Percentiles rank a stretch among this genome's conserved stretches.
Conservation (phyloP, 2,888 invertebrate species). For the Coleophora deauratella region DNA sequence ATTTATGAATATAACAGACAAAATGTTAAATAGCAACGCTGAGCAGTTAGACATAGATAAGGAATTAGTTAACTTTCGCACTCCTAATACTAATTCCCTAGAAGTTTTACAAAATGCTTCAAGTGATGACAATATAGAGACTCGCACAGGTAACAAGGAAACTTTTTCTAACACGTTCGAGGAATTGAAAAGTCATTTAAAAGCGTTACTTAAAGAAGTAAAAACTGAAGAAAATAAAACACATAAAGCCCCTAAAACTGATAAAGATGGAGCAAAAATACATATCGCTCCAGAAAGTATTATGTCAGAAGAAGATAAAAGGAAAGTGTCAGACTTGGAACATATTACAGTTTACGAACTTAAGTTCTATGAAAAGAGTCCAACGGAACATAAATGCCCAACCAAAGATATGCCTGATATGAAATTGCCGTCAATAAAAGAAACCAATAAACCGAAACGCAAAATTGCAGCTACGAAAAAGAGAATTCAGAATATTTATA, state of each 20-base stretch:
- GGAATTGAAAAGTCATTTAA: conserved; percentile 50
- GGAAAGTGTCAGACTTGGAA: conserved; percentile 50
- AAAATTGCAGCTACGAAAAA: conserved; percentile 36
- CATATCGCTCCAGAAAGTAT: conserved; percentile 27
- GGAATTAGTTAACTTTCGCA: conserved; percentile 43
- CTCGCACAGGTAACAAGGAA: conserved; percentile 19
- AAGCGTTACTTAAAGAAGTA: conserved; percentile 37
- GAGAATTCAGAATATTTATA: conserved; percentile 37
- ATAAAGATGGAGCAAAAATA: too few relatives aligned
- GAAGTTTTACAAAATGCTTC: conserved; percentile 39
- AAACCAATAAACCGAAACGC: conserved; percentile 40
- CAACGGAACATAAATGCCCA: conserved; percentile 2
- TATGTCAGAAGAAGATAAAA: conserved; percentile 22
- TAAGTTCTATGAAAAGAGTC: conserved; percentile 34
- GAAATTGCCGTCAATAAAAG: conserved; percentile 50
- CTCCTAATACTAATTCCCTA: conserved; percentile 55
- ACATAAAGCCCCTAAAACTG: conserved; percentile 24
- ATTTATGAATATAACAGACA: conserved; percentile 57
- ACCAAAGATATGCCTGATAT: conserved; percentile 22
- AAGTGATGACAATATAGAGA: conserved; percentile 12
- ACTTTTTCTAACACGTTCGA: conserved; percentile 47
- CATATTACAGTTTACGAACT: conserved; percentile 57
- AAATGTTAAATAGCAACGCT: conserved; percentile 36
- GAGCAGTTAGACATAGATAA: conserved; percentile 21
- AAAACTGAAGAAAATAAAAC: too few relatives aligned